Percentiles rank a stretch among this genome's conserved stretches.
Evolutionary conservation across 2,888 invertebrate species (phyloP).

Genomic region (Anthrax anthrax): DNA sequence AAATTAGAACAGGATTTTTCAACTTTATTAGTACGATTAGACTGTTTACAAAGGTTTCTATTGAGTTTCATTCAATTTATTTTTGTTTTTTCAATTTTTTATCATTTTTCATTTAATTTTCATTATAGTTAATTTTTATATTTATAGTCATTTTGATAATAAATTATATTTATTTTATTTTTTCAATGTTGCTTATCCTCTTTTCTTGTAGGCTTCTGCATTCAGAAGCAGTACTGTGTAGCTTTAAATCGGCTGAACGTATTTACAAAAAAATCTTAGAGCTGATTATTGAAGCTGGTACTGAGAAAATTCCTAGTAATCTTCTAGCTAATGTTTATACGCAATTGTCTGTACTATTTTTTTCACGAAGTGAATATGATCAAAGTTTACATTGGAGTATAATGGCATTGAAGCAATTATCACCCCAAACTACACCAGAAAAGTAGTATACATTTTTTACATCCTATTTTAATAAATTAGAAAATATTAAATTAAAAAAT

Average conservation of each 20-base stretch:
- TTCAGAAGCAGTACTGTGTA: constrained; percentile 69
- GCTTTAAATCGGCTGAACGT: constrained; percentile 59
- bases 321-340: constrained; percentile 59
- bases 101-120: neutral
- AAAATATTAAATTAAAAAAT: too few relatives aligned
- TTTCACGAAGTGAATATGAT: constrained; percentile 74
- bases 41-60: constrained; percentile 73
- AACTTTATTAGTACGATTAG: constrained; percentile 53
- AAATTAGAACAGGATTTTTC: constrained; percentile 39
- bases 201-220: constrained; percentile 45
- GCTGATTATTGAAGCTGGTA: constrained; percentile 37
- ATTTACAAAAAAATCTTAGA: constrained; percentile 48
- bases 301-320: constrained; percentile 31
- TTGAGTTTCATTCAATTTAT: constrained; percentile 1
- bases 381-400: constrained; percentile 66
- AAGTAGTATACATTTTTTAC: too few relatives aligned
- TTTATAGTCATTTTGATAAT: neutral
- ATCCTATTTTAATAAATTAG: too few relatives aligned
- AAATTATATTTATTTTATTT: neutral
- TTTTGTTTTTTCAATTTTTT: neutral
- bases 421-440: constrained; percentile 44
- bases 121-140: neutral
- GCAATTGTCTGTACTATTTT: constrained; percentile 70
- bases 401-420: constrained; percentile 55
- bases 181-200: neutral